Base-by-base conservation (phyloP, 2,113 vertebrate species). In the Xiphophorus hellerii region DNA sequence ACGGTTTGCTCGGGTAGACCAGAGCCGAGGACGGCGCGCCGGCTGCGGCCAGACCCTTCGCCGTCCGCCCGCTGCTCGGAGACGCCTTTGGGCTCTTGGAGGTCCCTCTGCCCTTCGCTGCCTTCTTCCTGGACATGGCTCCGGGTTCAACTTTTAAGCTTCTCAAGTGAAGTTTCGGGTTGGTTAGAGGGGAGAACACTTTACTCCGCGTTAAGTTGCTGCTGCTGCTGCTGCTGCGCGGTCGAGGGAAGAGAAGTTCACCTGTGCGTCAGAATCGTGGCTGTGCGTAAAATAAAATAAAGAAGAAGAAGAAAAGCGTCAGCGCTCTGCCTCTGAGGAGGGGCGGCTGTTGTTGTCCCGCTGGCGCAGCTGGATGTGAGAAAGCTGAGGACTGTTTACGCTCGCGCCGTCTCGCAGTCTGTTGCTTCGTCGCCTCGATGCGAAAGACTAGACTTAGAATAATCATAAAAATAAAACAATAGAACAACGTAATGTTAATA, bases 51-150 rank as follows among this genome's bases (percentile, higher is more conserved):
- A 92, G 80, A 61, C 90, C 85, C 70, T 82, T 91, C 13, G 79
- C 90, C 8, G 86, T 82, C 75, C 89, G 84, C 31, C 88, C 85
- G n/a, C 90, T 82, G 84, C 84, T 73, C 12, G 94, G 91, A 66
- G 94, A 91, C 42, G 92, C 86, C 39, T 92, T 91, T 61, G 95
- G 90, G 81, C 93, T 94, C 83, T 76, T 92, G 80, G 89, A 80
- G 85, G 81, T 84, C 30, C 89, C 90, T 80, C 96, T 97, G 73
- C 93, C 92, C 82, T 91, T 95, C 63, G 85, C 79, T 35, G 91
- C 90, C 93, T 96, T 97, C 91, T 97, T 97, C 88, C 96, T 94
- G 83, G 96, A 97, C 96, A 97, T 97, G 35, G 44, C 69, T 83
- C 58, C 28, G 42, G 67, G 51, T 15, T 76, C 0, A 20, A 31